These are phyloP conservation scores for Oncorhynchus mykiss DNA, from an alignment of 2,113 vertebrate genomes.

Conservation along the genomic window DNA sequence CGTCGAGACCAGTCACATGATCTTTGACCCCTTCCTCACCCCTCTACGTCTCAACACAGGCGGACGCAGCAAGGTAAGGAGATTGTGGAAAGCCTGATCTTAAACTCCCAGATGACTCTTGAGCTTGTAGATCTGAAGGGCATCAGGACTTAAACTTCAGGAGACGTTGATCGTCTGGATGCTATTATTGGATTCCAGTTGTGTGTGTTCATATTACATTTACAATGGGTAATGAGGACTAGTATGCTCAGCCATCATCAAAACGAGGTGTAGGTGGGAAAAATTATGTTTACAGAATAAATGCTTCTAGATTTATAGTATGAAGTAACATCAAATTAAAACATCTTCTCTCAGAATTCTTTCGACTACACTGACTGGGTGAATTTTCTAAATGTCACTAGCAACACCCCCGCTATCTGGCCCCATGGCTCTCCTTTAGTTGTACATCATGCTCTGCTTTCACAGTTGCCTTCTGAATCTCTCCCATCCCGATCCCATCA, in stretches of 20 bases:
- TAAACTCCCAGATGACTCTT: too few species aligned
- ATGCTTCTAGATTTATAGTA: too few species aligned
- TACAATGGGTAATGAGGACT: too few species aligned
- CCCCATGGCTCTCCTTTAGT: neutral
- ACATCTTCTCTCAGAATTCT: neutral
- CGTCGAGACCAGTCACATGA: slow-evolving; percentile 91
- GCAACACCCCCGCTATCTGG: neutral
- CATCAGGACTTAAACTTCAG: too few species aligned
- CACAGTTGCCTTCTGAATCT: neutral
- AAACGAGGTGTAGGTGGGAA: too few species aligned
- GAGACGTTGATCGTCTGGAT: neutral
- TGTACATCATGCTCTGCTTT: neutral
- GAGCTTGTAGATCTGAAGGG: too few species aligned
- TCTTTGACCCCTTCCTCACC: slow-evolving; percentile 88
- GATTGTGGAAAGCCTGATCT: too few species aligned
- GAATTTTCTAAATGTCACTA: neutral
- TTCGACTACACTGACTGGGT: neutral
- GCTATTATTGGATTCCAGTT: neutral
- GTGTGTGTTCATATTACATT: too few species aligned
- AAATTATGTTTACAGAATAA: too few species aligned
- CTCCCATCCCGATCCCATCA: neutral
- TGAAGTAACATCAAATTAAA: too few species aligned
- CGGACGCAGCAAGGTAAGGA: slow-evolving; percentile 84
- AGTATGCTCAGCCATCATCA: too few species aligned
- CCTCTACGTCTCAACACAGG: slow-evolving; percentile 86